Evolutionary conservation across 2,797 vertebrate genomes (phyloP).

Genomic region (Hippocampus kuda): DNA sequence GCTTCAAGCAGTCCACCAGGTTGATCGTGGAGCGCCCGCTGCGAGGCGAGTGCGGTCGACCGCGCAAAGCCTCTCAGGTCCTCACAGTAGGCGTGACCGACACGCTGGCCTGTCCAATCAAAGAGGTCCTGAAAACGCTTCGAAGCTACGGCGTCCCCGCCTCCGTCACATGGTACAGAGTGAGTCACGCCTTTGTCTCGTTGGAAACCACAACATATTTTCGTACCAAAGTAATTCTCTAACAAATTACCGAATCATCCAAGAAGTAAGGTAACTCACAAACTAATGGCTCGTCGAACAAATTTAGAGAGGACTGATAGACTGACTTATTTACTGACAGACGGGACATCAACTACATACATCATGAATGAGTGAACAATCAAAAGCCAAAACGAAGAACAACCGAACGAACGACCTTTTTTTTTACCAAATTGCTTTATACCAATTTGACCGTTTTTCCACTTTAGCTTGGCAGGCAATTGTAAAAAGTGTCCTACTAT

Average conservation of each 20-base stretch:
- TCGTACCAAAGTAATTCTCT: neutral
- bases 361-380: no score
- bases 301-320: no score
- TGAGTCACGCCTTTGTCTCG: constrained; percentile 37
- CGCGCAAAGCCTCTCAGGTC: constrained; percentile 35
- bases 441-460: no score
- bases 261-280: no score
- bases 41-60: constrained; percentile 59
- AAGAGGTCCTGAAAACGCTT: constrained; percentile 51
- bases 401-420: no score
- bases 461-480: no score
- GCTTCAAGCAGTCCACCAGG: constrained; percentile 50
- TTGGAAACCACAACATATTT: neutral
- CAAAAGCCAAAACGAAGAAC: no score
- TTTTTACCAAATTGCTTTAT: no score
- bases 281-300: no score
- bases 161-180: constrained; percentile 76
- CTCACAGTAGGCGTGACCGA: constrained; percentile 42
- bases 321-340: no score
- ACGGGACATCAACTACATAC: no score
- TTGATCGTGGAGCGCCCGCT: constrained; percentile 57
- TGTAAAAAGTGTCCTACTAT: neutral
- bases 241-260: no score
- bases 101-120: constrained; percentile 68
- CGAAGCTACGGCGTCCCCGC: constrained; percentile 52